A percentile compares a stretch with the other conserved stretches of the same genome.
Evolutionary conservation across 2,888 invertebrate genomes (phyloP).

Genomic region (Thysanoteuthis rhombus): DNA sequence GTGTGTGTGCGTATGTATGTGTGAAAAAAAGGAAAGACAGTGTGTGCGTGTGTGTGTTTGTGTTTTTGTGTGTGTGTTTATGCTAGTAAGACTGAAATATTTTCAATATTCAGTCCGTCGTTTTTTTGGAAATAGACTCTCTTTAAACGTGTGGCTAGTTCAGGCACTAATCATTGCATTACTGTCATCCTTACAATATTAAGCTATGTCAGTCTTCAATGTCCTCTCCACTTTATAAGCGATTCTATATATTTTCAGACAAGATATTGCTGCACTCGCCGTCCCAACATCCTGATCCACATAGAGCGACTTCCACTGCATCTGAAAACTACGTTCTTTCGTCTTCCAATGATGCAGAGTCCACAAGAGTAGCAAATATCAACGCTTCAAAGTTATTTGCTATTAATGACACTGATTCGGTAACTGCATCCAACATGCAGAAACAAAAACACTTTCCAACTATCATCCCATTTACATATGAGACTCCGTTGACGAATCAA

Average conservation of each 20-base stretch:
- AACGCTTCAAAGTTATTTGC: background rate
- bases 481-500: background rate
- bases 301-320: background rate
- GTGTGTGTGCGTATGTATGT: too few relatives aligned
- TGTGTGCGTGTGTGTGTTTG: too few relatives aligned
- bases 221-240: background rate
- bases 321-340: background rate
- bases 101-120: too few relatives aligned
- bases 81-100: too few relatives aligned
- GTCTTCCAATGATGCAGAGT: background rate
- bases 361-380: background rate
- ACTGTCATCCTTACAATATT: too few relatives aligned
- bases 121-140: too few relatives aligned
- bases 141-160: too few relatives aligned
- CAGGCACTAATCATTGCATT: too few relatives aligned
- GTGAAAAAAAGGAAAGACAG: too few relatives aligned
- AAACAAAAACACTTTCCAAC: background rate
- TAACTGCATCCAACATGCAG: background rate
- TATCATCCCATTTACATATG: background rate
- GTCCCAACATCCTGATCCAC: background rate
- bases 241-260: background rate
- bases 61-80: too few relatives aligned
- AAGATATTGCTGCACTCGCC: background rate
- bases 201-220: background rate
- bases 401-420: background rate